A percentile compares a stretch with the other conserved stretches of the same genome.
These are phyloP conservation scores for Amblyraja radiata DNA, from an alignment of 2,797 vertebrate species.

Conservation along the genomic window DNA sequence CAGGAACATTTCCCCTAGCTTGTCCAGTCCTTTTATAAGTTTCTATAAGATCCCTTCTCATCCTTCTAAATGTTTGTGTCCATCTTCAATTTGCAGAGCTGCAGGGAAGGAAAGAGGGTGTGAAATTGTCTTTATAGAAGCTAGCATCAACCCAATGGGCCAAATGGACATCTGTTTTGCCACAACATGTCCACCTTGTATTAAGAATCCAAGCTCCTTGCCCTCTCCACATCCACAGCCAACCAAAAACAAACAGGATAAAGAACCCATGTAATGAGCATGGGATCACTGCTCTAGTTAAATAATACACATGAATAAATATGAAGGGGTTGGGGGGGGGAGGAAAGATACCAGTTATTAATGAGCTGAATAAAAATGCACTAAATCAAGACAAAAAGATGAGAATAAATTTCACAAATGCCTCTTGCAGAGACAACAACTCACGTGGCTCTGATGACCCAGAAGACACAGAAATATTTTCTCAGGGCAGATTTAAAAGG, in stretches of 20 bases:
- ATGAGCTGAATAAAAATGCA: conserved; percentile 31
- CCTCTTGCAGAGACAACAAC: background rate
- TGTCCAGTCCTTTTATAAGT: no score
- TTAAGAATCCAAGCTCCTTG: background rate
- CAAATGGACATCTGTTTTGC: no score
- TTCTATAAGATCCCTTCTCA: no score
- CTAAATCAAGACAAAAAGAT: conserved; percentile 17
- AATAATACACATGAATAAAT: conserved; percentile 19
- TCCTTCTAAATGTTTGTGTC: no score
- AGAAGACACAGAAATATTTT: background rate
- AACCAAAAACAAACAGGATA: background rate
- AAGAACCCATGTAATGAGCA: background rate
- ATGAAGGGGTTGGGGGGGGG: background rate
- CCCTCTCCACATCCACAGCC: background rate
- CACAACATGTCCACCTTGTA: no score
- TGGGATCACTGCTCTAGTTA: background rate
- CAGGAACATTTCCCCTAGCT: no score
- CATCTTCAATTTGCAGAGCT: no score
- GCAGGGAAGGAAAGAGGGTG: no score
- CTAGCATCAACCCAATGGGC: no score
- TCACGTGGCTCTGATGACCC: background rate
- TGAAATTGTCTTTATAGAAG: no score
- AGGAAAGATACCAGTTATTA: background rate
- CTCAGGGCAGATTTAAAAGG: background rate
- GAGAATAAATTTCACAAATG: background rate